Conservation (phyloP, 2,797 vertebrate genomes). For the Oreochromis grahami region DNA sequence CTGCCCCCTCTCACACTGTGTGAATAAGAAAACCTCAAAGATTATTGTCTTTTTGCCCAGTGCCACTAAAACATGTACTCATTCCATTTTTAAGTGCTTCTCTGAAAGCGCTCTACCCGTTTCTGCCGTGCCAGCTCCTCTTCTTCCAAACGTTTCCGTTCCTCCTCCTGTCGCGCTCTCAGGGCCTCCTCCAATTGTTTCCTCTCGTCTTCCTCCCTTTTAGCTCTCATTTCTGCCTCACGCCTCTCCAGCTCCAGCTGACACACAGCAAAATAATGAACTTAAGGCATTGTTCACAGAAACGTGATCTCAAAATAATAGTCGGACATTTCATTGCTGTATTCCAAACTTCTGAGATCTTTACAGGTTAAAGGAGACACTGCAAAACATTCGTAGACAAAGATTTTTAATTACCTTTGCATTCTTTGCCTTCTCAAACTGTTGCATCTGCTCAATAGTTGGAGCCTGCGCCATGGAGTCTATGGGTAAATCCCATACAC, state of each 20-base stretch:
- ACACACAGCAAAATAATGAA: not conserved
- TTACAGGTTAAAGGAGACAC: not conserved
- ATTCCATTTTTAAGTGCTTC: not conserved
- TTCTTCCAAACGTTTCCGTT: constrained; percentile 81
- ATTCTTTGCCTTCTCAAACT: constrained; percentile 94
- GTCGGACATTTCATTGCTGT: not conserved
- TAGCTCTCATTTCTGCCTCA: constrained; percentile 91
- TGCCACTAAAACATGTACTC: not conserved
- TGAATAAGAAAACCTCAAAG: not conserved
- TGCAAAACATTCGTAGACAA: not conserved
- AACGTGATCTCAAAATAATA: not conserved
- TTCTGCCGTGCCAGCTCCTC: constrained; percentile 90
- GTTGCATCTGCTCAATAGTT: constrained; percentile 95
- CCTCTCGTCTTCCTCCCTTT: constrained; percentile 93
- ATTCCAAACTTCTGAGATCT: not conserved
- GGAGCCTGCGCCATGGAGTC: constrained; percentile 88
- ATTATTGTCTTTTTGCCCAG: not conserved
- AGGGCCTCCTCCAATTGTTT: constrained; percentile 91
- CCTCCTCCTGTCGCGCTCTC: constrained; percentile 86
- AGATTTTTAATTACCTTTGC: constrained; percentile 80
- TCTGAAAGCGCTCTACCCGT: constrained; percentile 68
- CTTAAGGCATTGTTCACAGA: not conserved
- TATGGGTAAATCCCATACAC: constrained; percentile 97
- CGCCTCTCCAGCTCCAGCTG: constrained; percentile 93
- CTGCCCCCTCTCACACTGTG: not conserved